Evolutionary conservation across 2,888 invertebrate genomes (phyloP), one percentile per base, ranked within the genome.

Genomic region (Cistogaster globosa): DNA sequence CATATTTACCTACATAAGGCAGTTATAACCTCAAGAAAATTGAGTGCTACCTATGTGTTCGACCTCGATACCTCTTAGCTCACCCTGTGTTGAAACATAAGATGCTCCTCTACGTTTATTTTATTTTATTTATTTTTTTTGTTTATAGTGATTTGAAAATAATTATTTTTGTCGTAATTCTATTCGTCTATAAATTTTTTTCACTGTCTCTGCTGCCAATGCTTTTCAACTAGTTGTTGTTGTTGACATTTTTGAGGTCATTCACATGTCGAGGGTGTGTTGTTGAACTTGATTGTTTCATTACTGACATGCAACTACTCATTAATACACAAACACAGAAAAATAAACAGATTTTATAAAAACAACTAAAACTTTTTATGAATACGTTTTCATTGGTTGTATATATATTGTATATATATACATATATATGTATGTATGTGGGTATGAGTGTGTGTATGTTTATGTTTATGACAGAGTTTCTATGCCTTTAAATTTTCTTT

Each of bases 261-360:
- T 91, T 91, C 91, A 91, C 91, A 89, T 90, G 90, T 90, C 89
- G 91, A 91, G 91, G 91, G 89, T 89, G 90, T 91, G 91, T 90
- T 91, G 91, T 91, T 91, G 91, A 91, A 91, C 91, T 91, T 91
- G 91, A 88, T 87, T 86, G 79, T 81, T 71, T 62, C 38, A 76
- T 71, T 82, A 75, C 82, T 85, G 74, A 65, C 82, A 74, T 80
- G 53, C 74, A 71, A 62, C 62, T 69, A 67, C 72, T 72, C 72
- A 68, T 48, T 51, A 63, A 51, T 22, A 22, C 68, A 26, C 22
- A 67, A 14, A 45, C 55, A 63, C 26, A 32, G 3, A 53, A 36
- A 58, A 36, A 58, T 36, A 22, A 36, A 68, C 20, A 65, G 20
- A 16, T 65, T 67, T 36, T 22, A 22, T 38, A 26, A 76, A 55